A percentile compares a stretch with the other conserved stretches of the same genome.
phyloP scores from a whole-genome alignment of 2,888 invertebrate genomes.

The Lapara coniferarum region DNA sequence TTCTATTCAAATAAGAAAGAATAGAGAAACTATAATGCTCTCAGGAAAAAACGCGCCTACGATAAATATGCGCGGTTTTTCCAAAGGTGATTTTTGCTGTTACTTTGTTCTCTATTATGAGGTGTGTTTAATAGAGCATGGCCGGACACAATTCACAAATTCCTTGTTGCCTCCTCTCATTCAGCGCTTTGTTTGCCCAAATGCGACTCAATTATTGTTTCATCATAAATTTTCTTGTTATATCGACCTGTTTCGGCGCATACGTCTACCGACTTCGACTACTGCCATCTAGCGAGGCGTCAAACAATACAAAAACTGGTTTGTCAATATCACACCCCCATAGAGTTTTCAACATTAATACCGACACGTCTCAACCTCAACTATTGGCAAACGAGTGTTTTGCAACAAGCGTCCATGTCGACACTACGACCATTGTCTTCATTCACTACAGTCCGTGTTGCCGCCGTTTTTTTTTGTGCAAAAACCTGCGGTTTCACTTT shows the following conservation, averaged over 20 bases:
- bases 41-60: background rate
- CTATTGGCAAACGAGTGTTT: slow-evolving; percentile 16
- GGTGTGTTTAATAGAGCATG: background rate
- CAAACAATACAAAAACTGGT: background rate
- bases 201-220: background rate
- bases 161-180: background rate
- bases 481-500: slow-evolving; percentile 79
- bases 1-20: background rate
- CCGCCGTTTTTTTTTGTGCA: slow-evolving; percentile 44
- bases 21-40: background rate
- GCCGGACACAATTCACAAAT: background rate
- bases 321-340: slow-evolving; percentile 8
- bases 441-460: slow-evolving; percentile 38
- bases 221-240: background rate
- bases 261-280: background rate
- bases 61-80: background rate
- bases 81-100: background rate
- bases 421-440: slow-evolving; percentile 38
- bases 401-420: slow-evolving; percentile 13
- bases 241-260: background rate
- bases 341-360: background rate
- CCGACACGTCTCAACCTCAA: slow-evolving; percentile 1
- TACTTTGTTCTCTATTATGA: background rate
- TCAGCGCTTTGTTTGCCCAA: background rate
- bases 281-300: background rate